Evolutionary conservation across 2,113 vertebrate genomes (phyloP).

Genomic region (Lampris megalopsis): DNA sequence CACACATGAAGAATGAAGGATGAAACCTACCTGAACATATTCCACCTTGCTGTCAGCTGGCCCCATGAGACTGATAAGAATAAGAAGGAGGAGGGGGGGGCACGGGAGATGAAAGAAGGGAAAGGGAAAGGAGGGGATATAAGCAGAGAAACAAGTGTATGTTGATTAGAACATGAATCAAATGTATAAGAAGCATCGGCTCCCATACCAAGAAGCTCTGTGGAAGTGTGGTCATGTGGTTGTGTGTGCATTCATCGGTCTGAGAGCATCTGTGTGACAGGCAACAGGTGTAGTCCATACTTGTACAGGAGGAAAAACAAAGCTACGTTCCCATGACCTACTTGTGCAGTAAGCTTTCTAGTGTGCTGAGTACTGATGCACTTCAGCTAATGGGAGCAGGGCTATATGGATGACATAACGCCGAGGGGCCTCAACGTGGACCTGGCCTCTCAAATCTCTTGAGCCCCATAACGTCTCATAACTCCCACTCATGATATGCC

Average conservation of each 20-base stretch:
- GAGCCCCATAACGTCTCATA: slow-evolving; percentile 41
- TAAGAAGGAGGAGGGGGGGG: neutral
- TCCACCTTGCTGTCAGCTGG: slow-evolving; percentile 18
- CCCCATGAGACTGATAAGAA: slow-evolving; percentile 55
- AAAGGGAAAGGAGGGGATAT: neutral
- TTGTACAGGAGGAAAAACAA: slow-evolving; percentile 1
- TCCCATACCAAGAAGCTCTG: neutral
- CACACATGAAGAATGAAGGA: slow-evolving; percentile 1
- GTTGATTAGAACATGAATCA: neutral
- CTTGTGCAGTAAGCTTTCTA: slow-evolving; percentile 21
- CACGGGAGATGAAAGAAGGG: neutral
- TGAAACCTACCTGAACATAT: slow-evolving; percentile 57
- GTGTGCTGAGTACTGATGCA: slow-evolving; percentile 9
- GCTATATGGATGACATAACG: slow-evolving; percentile 44
- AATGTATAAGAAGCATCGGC: neutral
- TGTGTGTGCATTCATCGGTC: neutral
- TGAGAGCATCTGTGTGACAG: slow-evolving; percentile 47
- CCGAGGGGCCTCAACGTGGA: slow-evolving; percentile 39
- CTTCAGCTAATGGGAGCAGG: slow-evolving; percentile 24
- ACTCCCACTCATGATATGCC: slow-evolving; percentile 42
- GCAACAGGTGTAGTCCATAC: slow-evolving; percentile 48
- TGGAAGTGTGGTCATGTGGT: neutral
- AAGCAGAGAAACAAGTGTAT: neutral
- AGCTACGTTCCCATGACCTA: slow-evolving; percentile 53
- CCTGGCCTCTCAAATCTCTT: slow-evolving; percentile 42